Conservation (phyloP, 2,888 invertebrate genomes). For the Drosophila kanekoi region DNA sequence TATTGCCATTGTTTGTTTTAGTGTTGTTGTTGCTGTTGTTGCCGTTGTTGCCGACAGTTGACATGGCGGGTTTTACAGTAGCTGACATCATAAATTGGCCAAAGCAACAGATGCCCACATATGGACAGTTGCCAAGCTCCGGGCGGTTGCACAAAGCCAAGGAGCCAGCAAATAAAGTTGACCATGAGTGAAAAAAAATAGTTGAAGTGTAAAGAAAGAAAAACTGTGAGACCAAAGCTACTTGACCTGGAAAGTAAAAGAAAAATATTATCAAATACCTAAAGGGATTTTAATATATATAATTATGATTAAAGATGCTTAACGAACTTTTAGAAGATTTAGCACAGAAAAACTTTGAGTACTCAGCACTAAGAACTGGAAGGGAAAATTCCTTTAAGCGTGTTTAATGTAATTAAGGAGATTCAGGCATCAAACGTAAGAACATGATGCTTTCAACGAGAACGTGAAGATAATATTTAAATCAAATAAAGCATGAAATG, state of each 20-base stretch:
- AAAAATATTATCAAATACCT: background rate
- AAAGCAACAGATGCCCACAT: slow-evolving; percentile 36
- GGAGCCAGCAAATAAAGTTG: slow-evolving; percentile 17
- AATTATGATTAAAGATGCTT: background rate
- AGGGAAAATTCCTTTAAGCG: background rate
- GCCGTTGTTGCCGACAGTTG: slow-evolving; percentile 34
- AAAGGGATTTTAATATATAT: background rate
- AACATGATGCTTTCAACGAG: too few species aligned
- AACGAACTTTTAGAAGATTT: background rate
- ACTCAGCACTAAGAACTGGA: background rate
- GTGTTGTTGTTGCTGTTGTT: slow-evolving; percentile 6
- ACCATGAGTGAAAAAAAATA: slow-evolving; percentile 11
- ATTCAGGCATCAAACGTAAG: background rate
- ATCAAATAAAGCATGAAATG: background rate
- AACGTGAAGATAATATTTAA: too few species aligned
- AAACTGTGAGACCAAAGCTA: slow-evolving; percentile 6
- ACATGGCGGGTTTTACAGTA: slow-evolving; percentile 48
- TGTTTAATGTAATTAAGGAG: background rate
- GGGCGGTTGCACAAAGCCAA: slow-evolving; percentile 23
- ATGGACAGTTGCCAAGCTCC: slow-evolving; percentile 30
- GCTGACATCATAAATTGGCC: slow-evolving; percentile 62
- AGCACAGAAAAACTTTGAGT: background rate
- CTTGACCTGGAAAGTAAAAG: background rate
- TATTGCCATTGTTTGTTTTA: slow-evolving; percentile 24
- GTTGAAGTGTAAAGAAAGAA: background rate